Conservation (phyloP, 2,113 vertebrate genomes). For the Lanius collurio region DNA sequence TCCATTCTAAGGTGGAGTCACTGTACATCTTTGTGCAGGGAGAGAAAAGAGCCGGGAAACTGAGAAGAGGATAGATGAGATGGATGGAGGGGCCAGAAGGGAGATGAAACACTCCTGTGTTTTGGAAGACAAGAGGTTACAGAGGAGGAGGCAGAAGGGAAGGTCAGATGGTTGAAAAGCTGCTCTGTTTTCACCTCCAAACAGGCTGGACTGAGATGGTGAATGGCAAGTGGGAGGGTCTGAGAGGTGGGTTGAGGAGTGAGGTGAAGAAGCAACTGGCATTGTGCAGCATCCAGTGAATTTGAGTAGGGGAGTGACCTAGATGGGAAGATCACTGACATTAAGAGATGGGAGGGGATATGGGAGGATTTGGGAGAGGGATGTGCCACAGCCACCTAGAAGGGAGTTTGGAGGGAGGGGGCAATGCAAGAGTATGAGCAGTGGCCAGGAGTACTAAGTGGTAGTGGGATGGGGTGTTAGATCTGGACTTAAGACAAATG, state of each 20-base stretch:
- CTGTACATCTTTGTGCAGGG: not conserved
- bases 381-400: not conserved
- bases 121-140: not conserved
- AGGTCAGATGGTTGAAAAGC: not conserved
- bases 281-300: not conserved
- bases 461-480: rapidly evolving
- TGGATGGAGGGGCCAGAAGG: not conserved
- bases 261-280: not conserved
- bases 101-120: not conserved
- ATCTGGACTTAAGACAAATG: not conserved
- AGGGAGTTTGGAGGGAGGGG: not conserved
- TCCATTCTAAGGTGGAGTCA: not conserved
- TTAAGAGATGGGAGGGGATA: not conserved
- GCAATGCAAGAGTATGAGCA: not conserved
- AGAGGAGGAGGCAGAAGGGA: not conserved
- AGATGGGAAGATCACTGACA: not conserved
- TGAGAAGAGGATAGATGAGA: not conserved
- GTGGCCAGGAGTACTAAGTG: not conserved
- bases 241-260: not conserved
- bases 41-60: not conserved
- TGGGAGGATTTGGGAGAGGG: not conserved
- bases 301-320: not conserved
- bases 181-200: not conserved
- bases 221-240: not conserved
- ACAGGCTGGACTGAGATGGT: not conserved